These are phyloP conservation scores for Myodes glareolus DNA, from an alignment of 2,113 vertebrate species.

Conservation along the genomic window DNA sequence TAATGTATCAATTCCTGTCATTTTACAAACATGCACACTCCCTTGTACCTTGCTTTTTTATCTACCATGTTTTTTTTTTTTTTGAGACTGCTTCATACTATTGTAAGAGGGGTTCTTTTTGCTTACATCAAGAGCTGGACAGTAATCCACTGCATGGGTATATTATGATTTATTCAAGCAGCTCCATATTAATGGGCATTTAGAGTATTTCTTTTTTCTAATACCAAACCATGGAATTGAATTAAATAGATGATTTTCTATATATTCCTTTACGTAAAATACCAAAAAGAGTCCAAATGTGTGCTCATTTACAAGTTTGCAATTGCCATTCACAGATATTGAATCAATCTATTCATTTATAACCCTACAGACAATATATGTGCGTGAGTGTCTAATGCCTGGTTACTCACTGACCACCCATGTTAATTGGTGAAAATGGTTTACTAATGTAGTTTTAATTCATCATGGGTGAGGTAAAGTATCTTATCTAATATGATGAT, in stretches of 20 bases:
- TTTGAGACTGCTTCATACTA: not conserved
- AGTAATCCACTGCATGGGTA: not conserved
- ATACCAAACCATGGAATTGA: not conserved
- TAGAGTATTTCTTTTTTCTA: not conserved
- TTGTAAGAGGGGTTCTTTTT: not conserved
- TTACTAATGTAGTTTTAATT: not conserved
- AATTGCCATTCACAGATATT: not conserved
- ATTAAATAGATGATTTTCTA: not conserved
- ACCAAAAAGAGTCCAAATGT: not conserved
- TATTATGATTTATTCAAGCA: not conserved
- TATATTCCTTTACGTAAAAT: not conserved
- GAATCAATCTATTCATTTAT: not conserved
- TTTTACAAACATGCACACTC: not conserved
- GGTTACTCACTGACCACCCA: not conserved
- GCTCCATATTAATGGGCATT: not conserved
- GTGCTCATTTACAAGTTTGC: not conserved
- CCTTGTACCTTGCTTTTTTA: not conserved
- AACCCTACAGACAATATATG: not conserved
- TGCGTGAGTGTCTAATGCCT: not conserved
- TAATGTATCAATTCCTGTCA: not conserved
- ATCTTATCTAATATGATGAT: not conserved
- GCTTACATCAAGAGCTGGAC: not conserved
- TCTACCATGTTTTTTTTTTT: not conserved
- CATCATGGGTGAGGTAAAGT: not conserved
- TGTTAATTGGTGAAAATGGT: not conserved